phyloP scores from a whole-genome alignment of 2,888 invertebrate genomes.

The Drosophila histrio region DNA sequence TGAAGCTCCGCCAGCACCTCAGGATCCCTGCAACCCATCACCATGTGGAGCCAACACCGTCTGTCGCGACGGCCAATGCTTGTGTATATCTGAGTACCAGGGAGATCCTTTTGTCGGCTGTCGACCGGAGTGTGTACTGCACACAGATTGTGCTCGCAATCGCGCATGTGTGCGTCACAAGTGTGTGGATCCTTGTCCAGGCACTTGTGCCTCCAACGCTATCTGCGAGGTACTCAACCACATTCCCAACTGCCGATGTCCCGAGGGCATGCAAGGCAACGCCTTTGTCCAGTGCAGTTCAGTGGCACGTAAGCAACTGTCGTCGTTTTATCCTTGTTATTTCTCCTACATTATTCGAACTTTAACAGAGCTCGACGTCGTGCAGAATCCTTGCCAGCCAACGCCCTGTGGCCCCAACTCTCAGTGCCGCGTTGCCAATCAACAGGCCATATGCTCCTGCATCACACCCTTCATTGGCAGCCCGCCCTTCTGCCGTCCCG shows the following conservation, averaged over 20 bases:
- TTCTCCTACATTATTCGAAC: not conserved
- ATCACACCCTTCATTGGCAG: slow-evolving; percentile 87
- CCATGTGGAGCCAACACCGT: slow-evolving; percentile 90
- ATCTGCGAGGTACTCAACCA: slow-evolving; percentile 90
- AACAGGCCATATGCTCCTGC: slow-evolving; percentile 90
- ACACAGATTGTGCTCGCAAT: slow-evolving; percentile 88
- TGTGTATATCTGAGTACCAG: slow-evolving; percentile 87
- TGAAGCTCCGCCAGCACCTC: slow-evolving; percentile 57
- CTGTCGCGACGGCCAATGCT: slow-evolving; percentile 88
- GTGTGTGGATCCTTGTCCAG: slow-evolving; percentile 90
- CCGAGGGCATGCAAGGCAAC: slow-evolving; percentile 88
- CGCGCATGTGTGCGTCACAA: slow-evolving; percentile 89
- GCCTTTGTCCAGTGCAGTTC: slow-evolving; percentile 88
- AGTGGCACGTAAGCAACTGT: slow-evolving; percentile 84
- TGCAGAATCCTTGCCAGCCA: slow-evolving; percentile 86
- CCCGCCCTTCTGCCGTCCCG: slow-evolving; percentile 89
- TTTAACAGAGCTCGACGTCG: slow-evolving; percentile 65
- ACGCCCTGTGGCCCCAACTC: slow-evolving; percentile 94
- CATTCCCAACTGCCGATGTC: slow-evolving; percentile 88
- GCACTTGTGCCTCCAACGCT: slow-evolving; percentile 89
- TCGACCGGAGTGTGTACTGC: slow-evolving; percentile 89
- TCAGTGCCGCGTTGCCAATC: slow-evolving; percentile 89
- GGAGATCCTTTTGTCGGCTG: slow-evolving; percentile 89
- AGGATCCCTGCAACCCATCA: slow-evolving; percentile 88
- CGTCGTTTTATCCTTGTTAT: not conserved